A percentile compares a stretch with the other conserved stretches of the same genome.
Conservation (phyloP, 2,113 vertebrate genomes). For the Gavialis gangeticus region DNA sequence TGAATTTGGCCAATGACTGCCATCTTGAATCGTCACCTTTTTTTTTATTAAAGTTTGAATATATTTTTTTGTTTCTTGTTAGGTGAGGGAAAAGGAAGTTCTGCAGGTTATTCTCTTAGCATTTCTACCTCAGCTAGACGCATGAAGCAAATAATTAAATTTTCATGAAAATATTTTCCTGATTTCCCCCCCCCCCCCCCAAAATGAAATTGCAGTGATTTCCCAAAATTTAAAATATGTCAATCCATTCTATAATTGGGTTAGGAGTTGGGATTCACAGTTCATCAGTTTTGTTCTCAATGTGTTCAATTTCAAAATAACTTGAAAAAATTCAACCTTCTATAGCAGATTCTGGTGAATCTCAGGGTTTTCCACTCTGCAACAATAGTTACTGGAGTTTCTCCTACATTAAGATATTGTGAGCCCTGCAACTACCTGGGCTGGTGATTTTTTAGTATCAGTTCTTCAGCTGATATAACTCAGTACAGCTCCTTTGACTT, state of each 20-base stretch:
- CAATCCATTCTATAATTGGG: no score
- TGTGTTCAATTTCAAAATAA: background rate
- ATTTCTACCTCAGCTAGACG: slow-evolving; percentile 28
- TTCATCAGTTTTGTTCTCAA: no score
- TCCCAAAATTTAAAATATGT: background rate
- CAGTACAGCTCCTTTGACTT: background rate
- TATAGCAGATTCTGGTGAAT: background rate
- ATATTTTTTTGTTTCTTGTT: slow-evolving; percentile 25
- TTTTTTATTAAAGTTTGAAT: slow-evolving; percentile 27
- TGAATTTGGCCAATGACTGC: background rate
- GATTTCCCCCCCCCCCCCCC: background rate
- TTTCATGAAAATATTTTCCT: background rate
- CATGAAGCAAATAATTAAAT: background rate
- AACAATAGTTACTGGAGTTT: background rate
- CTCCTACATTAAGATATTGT: background rate
- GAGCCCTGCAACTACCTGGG: background rate
- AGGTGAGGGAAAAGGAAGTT: slow-evolving; percentile 60
- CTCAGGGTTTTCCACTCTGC: slow-evolving; percentile 1
- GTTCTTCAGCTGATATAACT: background rate
- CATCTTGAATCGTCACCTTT: slow-evolving; percentile 37
- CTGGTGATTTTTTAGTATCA: slow-evolving; percentile 19
- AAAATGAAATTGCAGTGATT: background rate
- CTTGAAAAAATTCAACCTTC: slow-evolving; percentile 19
- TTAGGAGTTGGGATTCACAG: no score
- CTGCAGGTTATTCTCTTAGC: slow-evolving; percentile 56